These are phyloP conservation scores for Pagetopsis macropterus DNA, from an alignment of 2,797 vertebrate species.

Conservation along the genomic window DNA sequence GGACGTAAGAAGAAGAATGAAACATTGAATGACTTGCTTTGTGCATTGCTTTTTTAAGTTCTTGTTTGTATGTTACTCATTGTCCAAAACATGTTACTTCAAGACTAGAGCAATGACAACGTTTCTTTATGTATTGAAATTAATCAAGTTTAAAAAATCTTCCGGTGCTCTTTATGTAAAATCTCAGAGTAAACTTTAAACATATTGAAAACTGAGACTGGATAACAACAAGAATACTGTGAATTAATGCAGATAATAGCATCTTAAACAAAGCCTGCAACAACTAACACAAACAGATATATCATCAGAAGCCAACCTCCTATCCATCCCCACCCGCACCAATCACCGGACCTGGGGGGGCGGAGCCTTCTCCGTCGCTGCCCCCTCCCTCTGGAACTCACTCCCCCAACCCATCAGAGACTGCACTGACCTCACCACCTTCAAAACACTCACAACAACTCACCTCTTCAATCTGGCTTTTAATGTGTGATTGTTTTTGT, in stretches of 20 bases:
- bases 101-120: neutral
- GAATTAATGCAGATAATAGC: neutral
- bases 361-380: no score
- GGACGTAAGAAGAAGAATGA: no score
- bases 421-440: no score
- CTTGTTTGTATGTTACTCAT: neutral
- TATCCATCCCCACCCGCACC: no score
- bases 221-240: neutral
- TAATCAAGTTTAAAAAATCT: neutral
- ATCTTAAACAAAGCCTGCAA: conserved; percentile 8
- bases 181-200: neutral
- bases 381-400: no score
- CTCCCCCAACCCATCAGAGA: no score
- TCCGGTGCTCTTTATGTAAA: neutral
- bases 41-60: neutral
- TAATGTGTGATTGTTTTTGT: no score
- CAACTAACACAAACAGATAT: conserved; percentile 16
- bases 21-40: neutral
- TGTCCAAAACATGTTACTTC: conserved; percentile 1
- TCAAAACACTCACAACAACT: no score
- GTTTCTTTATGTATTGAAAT: neutral
- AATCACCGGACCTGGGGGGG: no score
- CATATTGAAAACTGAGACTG: neutral
- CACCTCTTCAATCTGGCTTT: no score
- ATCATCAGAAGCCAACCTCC: no score